Evolutionary conservation across 53 echinoderm and acorn worm species (phyloP).

Genomic region (Actinopyga echinites): DNA sequence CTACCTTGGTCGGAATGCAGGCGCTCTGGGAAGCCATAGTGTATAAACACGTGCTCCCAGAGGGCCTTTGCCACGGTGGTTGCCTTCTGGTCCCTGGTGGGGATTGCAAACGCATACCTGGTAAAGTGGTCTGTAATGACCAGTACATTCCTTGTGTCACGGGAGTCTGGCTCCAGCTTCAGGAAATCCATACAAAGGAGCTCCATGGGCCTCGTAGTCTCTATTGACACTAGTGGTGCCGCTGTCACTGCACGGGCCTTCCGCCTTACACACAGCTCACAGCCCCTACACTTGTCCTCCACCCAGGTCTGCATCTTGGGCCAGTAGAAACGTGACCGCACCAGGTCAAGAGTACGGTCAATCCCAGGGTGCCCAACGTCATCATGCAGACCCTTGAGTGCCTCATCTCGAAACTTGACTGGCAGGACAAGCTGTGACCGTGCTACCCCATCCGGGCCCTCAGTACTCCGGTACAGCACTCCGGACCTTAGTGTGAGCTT

Average conservation of each 20-base stretch:
- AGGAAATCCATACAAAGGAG: slow-evolving; percentile 52
- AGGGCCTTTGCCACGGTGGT: slow-evolving; percentile 57
- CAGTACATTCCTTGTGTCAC: slow-evolving; percentile 40
- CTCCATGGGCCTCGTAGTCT: slow-evolving; percentile 54
- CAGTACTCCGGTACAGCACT: slow-evolving; percentile 69
- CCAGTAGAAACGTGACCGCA: slow-evolving; percentile 56
- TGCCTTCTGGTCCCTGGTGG: slow-evolving; percentile 62
- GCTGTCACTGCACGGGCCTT: slow-evolving; percentile 27
- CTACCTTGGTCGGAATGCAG: slow-evolving; percentile 47
- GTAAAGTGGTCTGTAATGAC: slow-evolving; percentile 63
- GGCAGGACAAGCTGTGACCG: slow-evolving; percentile 1
- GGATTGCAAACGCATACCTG: slow-evolving; percentile 53
- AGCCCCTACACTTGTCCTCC: not conserved
- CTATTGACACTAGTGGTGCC: slow-evolving; percentile 17
- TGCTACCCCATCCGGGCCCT: slow-evolving; percentile 62
- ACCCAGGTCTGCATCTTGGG: too few relatives aligned
- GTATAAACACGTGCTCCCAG: slow-evolving; percentile 33
- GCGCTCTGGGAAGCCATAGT: slow-evolving; percentile 42
- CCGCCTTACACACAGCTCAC: not conserved
- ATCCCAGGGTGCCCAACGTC: slow-evolving; percentile 57
- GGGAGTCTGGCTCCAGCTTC: slow-evolving; percentile 38
- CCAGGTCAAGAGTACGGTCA: slow-evolving; percentile 64
- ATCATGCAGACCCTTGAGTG: slow-evolving; percentile 50
- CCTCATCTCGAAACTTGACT: not conserved
- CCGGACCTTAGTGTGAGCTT: slow-evolving; percentile 63